Base-by-base conservation (phyloP, 2,797 vertebrate species). In the Petrocephalus sullivani region DNA sequence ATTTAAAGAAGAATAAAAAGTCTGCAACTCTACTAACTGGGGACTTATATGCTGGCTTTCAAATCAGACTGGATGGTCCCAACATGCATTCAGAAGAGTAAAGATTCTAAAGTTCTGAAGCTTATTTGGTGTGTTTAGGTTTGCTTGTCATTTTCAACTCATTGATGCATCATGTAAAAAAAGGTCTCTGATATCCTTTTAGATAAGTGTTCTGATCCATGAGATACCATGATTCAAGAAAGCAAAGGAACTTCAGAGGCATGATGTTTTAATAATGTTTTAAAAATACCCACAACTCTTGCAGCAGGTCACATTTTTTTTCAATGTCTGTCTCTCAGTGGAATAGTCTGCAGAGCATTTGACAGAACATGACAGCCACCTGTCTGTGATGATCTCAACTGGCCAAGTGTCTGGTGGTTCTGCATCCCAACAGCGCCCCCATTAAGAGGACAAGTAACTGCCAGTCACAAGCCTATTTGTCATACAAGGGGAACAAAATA, bases 331-430 rank as follows among this genome's bases (percentile, higher is more conserved):
- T 46, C 41, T 78, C 37, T 78, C 71, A 49, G 71, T 49, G 9
- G 19, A 81, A 49, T 10, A 81, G 56, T 14, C 16, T 81, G 75
- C 46, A 49, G 75, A 81, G 41, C 14, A 49, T 81, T 21, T 21
- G 41, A 81, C 71, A 78, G 46, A 3, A 1, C 12, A 57, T 57
- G 8, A 57, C 1, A 46, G 37, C 41, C 49, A 33, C n/a, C 56
- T 5, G 64, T 88, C 21, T 85, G 75, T 51, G 83, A 90, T 87
- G 81, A 92, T 91, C 92, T 91, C 92, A 93, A 88, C 91, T 93
- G 92, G 91, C 51, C 85, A 85, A 54, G 21, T 12, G 4, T 46
- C 14, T 58, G 41, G 49, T 51, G n/a, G 46, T 4, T 83, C n/a
- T 21, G 49, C 12, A 49, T 54, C 46, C n/a, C 46, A 49, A 83